phyloP scores from a whole-genome alignment of 2,797 vertebrate genomes.

The Xiphorhynchus erythropygius region DNA sequence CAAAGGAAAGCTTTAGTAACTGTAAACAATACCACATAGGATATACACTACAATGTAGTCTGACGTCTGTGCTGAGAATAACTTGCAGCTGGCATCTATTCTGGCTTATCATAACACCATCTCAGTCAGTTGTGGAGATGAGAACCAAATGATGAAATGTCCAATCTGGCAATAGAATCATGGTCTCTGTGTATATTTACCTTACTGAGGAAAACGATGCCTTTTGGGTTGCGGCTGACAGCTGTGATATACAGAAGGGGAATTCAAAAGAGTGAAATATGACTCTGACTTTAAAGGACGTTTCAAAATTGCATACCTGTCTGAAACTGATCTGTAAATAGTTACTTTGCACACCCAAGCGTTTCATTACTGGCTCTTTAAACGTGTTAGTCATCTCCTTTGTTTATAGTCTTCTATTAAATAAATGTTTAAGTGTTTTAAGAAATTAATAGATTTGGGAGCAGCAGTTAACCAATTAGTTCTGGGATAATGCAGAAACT shows the following conservation, averaged over 20 bases:
- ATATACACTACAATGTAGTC: background rate
- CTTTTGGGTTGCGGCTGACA: slow-evolving; percentile 5
- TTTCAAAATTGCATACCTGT: slow-evolving; percentile 28
- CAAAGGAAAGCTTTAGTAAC: slow-evolving; percentile 48
- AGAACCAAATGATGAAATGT: slow-evolving; percentile 56
- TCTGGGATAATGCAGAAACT: background rate
- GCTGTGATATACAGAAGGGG: slow-evolving; percentile 6
- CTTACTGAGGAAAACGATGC: slow-evolving; percentile 38
- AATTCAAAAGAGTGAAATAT: background rate
- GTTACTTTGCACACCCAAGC: background rate
- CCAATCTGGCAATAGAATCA: slow-evolving; percentile 25
- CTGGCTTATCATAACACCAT: slow-evolving; percentile 65
- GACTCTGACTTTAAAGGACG: background rate
- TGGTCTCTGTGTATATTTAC: slow-evolving; percentile 32
- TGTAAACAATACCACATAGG: slow-evolving; percentile 45
- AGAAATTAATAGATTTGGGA: background rate
- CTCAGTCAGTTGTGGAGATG: slow-evolving; percentile 8
- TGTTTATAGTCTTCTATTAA: background rate
- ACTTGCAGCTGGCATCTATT: slow-evolving; percentile 70
- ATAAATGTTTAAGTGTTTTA: background rate
- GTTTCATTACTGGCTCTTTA: background rate
- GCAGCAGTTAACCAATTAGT: background rate
- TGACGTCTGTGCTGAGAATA: slow-evolving; percentile 67
- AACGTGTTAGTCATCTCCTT: background rate
- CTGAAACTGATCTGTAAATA: slow-evolving; percentile 11